Base-by-base conservation (phyloP, 64 coral and sea anemone genomes). In the Platygyra sinensis region DNA sequence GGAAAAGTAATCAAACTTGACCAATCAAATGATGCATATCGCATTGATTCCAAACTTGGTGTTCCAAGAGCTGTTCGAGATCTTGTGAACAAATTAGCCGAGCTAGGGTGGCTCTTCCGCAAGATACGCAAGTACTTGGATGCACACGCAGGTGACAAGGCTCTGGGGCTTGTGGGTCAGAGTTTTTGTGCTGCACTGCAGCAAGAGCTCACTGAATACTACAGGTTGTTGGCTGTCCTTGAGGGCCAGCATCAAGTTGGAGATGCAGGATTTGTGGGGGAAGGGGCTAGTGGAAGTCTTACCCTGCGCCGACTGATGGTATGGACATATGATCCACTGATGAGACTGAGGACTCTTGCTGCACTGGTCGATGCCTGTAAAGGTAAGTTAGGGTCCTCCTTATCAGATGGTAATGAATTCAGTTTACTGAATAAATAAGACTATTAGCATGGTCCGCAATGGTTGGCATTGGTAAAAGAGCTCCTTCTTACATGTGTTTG, bases 161-260 rank as follows among this genome's bases (percentile, higher is more conserved):
- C 96, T 17, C 32, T 98, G 30, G 96, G 96, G 1, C 52, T 98
- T 30, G 96, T 98, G 62, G 96, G 96, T 3, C 96, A 98, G 39
- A 98, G 96, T 29, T 98, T 98, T 77, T 98, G 96, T 87, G 90
- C 96, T 24, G 93, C 96, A 15, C 83, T 98, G 9, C 96, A 98
- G 78, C 90, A 92, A 38, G 96, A 98, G 22, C 76, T 98, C 38
- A 95, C 96, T 8, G 96, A 98, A 86, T 98, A 98, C 42, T 98
- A 98, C 73, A 87, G 96, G 11, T 78, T 98, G 10, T 90, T 98
- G 88, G 96, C 96, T 72, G 96, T 98, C 49, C 83, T 98, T 46
- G 96, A 98, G 30, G 93, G 90, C 4, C 96, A 98, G 16, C 96
- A 95, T 27, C 93, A 93, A 59, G 20, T 92, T 20, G 91, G 87